A percentile compares a stretch with the other conserved stretches of the same genome.
Conservation (phyloP, 92 coral and sea anemone genomes). For the Epizoanthus illoricatus region DNA sequence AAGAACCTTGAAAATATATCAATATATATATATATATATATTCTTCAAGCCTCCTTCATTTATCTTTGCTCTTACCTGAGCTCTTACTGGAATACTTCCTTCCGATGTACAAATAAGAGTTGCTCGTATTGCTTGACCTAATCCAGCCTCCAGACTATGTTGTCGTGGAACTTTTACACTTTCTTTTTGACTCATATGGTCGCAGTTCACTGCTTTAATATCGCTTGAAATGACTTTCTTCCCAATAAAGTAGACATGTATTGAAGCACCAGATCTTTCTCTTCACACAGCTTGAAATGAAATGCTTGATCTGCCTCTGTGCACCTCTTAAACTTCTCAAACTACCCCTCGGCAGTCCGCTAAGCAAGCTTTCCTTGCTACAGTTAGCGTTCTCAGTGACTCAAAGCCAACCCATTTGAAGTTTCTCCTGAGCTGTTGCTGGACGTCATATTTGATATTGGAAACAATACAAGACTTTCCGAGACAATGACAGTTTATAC, state of each 20-base stretch:
- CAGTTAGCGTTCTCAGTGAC: slow-evolving; percentile 26
- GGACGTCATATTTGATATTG: slow-evolving; percentile 26
- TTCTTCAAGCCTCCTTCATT: neutral
- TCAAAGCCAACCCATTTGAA: slow-evolving; percentile 57
- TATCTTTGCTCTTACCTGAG: slow-evolving; percentile 16
- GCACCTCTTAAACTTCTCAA: neutral
- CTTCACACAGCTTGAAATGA: neutral
- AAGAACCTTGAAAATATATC: neutral
- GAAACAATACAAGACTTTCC: neutral
- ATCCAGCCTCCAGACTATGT: slow-evolving; percentile 81
- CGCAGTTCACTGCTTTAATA: slow-evolving; percentile 5
- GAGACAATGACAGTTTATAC: neutral
- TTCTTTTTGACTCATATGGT: slow-evolving; percentile 75
- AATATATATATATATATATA: neutral
- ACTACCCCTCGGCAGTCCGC: neutral
- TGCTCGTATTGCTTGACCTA: slow-evolving; percentile 79
- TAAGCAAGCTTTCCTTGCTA: neutral
- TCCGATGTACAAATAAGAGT: slow-evolving; percentile 69
- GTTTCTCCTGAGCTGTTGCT: slow-evolving; percentile 72
- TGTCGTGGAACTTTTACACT: slow-evolving; percentile 59
- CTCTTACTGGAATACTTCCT: slow-evolving; percentile 53
- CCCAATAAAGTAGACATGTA: slow-evolving; percentile 24
- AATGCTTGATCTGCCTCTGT: neutral
- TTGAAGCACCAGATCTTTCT: neutral
- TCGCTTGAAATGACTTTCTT: slow-evolving; percentile 18